Base-by-base conservation (phyloP, 1,140 invertebrate species). In the Drosophila lacteicornis region DNA sequence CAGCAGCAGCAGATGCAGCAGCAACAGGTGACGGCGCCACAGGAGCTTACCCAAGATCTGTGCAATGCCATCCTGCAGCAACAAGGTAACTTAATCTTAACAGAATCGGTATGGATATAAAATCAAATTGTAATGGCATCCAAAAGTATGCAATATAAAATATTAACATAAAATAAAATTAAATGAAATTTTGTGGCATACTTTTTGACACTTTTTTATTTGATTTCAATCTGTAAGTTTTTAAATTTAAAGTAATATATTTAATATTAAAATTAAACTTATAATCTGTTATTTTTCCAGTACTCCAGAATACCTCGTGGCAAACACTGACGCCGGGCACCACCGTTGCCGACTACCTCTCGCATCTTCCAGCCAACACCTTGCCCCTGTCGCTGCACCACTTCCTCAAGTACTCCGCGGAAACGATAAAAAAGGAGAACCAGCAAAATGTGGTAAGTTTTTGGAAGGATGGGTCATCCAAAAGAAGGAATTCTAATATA, bases 361-460 rank as follows among this genome's bases (percentile, higher is more conserved):
- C 96, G 53, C 95, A 96, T 85, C 92, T 96, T 73, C 95, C 95
- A 42, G 95, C 96, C 33, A 96, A 95, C 46, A 96, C 96, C 4
- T 90, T 97, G 79, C 96, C 96, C 1, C 91, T 97, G 27, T 96
- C 96, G 47, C 93, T 97, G 40, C 96, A 97, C 82, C 96, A 97
- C 91, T 96, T 97, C 81, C 94, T 97, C 19, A 97, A 97, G 92
- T 97, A 97, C 91, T 97, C 96, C 2, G 95, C 96, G 1, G 96
- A 96, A 83, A 96, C 94, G 69, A 96, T 96, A 55, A 96, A 96
- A 67, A 96, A 96, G 82, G 96, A 96, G 79, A 94, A 94, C 3
- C 92, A 92, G 56, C 92, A 92, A 77, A 92, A 91, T 82, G 92
- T 91, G 75, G 91, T 92, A 80, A 75, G 77, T 82, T 13, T 4